These are phyloP conservation scores for Psilopsiagon aymara DNA, from an alignment of 2,113 vertebrate genomes.

Conservation along the genomic window DNA sequence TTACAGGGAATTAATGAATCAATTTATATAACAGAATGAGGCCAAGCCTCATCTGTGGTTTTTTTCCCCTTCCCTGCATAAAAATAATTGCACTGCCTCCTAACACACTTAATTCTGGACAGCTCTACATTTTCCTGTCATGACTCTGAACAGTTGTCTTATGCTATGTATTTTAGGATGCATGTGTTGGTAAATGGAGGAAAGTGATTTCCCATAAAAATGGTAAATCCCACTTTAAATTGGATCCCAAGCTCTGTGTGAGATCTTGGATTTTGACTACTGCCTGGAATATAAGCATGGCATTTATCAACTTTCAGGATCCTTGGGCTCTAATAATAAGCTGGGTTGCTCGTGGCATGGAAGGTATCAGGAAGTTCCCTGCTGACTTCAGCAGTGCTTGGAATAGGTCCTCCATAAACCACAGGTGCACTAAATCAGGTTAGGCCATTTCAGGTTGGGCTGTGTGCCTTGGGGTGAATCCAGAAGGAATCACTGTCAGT, in stretches of 20 bases:
- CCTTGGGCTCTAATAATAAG: not conserved
- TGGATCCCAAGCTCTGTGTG: not conserved
- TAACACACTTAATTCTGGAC: not conserved
- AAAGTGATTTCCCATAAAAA: not conserved
- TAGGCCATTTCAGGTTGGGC: constrained; percentile 17
- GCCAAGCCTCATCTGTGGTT: not conserved
- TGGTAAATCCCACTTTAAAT: not conserved
- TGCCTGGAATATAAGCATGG: not conserved
- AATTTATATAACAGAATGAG: constrained; percentile 19
- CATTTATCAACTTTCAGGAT: not conserved
- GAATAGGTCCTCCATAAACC: not conserved
- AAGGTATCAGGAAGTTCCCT: not conserved
- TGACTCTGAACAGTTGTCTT: not conserved
- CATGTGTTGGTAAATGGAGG: not conserved
- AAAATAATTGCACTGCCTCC: not conserved
- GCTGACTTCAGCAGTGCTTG: not conserved
- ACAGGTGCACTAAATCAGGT: not conserved
- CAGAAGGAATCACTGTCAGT: constrained; percentile 24
- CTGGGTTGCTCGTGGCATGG: not conserved
- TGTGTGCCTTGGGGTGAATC: constrained; percentile 42
- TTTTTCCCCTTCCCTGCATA: accelerated
- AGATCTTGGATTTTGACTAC: not conserved
- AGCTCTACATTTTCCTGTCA: not conserved
- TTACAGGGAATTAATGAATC: constrained; percentile 4
- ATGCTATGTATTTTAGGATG: not conserved